Conservation (phyloP, 2,113 vertebrate genomes). For the Ciconia boyciana region DNA sequence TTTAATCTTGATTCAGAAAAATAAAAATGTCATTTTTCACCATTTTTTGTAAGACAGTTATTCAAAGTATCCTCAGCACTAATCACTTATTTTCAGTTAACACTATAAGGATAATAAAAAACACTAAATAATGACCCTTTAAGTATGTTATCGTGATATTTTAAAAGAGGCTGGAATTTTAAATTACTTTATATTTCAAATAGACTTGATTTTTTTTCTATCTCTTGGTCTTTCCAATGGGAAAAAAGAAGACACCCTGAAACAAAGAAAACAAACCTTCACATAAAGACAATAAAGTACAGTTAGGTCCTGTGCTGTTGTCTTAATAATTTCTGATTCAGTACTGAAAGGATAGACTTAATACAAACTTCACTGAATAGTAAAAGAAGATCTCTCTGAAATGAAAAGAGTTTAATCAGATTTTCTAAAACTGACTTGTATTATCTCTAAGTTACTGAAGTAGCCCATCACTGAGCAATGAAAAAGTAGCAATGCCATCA, state of each 20-base stretch:
- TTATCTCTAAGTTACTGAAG: neutral
- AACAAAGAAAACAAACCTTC: neutral
- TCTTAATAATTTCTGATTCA: neutral
- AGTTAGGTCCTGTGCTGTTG: neutral
- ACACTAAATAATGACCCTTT: fast-evolving
- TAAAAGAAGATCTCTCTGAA: neutral
- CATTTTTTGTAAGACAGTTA: neutral
- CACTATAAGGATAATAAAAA: neutral
- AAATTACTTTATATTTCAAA: neutral
- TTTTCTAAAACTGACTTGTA: neutral
- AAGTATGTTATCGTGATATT: neutral
- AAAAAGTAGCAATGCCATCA: neutral
- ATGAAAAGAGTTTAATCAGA: neutral
- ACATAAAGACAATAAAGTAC: neutral
- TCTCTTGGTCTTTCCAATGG: neutral
- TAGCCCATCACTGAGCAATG: neutral
- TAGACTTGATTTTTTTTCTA: neutral
- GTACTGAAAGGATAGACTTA: neutral
- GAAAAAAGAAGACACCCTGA: neutral
- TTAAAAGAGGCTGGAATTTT: neutral
- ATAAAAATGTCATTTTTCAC: neutral
- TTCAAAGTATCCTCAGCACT: neutral
- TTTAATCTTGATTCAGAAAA: neutral
- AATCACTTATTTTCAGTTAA: neutral
- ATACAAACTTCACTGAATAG: neutral